Evolutionary conservation across 2,113 vertebrate species (phyloP), one percentile per base, ranked within the genome.

Genomic region (Plecturocebus donacophilus): DNA sequence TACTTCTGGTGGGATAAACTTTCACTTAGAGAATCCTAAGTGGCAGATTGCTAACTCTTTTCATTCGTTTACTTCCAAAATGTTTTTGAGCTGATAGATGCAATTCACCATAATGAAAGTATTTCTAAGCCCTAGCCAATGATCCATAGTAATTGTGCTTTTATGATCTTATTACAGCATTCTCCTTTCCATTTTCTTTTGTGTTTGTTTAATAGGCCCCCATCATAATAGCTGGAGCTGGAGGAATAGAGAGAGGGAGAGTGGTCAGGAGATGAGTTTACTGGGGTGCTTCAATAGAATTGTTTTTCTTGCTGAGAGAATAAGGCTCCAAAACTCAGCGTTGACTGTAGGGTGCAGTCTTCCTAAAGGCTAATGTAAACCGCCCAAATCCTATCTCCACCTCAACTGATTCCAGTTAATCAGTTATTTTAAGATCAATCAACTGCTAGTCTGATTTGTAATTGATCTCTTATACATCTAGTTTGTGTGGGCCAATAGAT

Each of bases 51-150:
- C 14, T 83, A 70, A 70, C 38, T 66, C 13, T 30, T 61, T 11
- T 79, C 79, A 52, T 96, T 91, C 76, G 27, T 94, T 95, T 66
- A 45, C 73, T 89, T 94, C 42, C 68, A 58, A 91, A 91, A 93
- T 75, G 45, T 91, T 86, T 89, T 80, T 14, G 9, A 95, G 61
- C 64, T 89, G 38, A 92, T 66, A 86, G 79, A 64, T 71, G 56
- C 42, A 89, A 70, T 90, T 97, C 13, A 30, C n/a, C 5, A 1
- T 90, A 93, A 86, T 81, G 70, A 87, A 77, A 90, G 68, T 35
- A 58, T 68, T 80, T 90, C 49, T 10, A 87, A 88, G 87, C 6
- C 54, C 73, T 82, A 35, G 66, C 25, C 68, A 68, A 45, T 42
- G 84, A 87, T 73, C 66, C 82, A 45, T 6, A 49, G 71, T 58